Base-by-base conservation (phyloP, 1,140 invertebrate species). In the Sycobia sp. region DNA sequence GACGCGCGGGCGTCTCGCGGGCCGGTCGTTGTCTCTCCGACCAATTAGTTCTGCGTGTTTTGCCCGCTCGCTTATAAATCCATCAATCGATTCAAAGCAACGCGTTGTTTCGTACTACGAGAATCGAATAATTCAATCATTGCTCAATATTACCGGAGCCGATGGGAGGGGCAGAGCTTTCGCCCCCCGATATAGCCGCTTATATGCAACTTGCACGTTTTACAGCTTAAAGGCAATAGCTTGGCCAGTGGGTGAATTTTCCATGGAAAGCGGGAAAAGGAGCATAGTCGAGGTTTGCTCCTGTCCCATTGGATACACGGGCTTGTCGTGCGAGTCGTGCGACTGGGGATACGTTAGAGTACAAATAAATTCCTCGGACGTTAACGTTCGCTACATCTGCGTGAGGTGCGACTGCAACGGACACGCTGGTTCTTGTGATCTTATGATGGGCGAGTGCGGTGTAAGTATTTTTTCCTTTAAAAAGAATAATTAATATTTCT, bases 391-490 rank as follows among this genome's bases (percentile, higher is more conserved):
- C 67, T 85, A 86, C 78, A 81, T 88, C 66, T 99, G 97, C 77
- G 84, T 90, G 27, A 89, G 89, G 68, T 98, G 96, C 72, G 87
- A 94, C 58, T 98, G 96, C 76, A 91, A 97, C 76, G 89, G 90
- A 2, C 95, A 97, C 78, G 90, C 94, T 0, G 80, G 84, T n/a
- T 85, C 87, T 1, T 98, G 96, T 74, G 89, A 96, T 73, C 83
- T 89, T 4, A 84, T 86, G 72, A 87, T 88, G 54, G 91, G 91
- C 13, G 86, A 89, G 67, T 97, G 95, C 73, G 84, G 84, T 8
- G 87, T 90, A 62, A 91, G 90, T 74, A n/a, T n/a, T n/a, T n/a
- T n/a, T n/a, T n/a, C n/a, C n/a, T n/a, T n/a, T n/a, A n/a, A 10
- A n/a, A n/a, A n/a, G n/a, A n/a, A n/a, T n/a, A n/a, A n/a, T n/a